These are phyloP conservation scores for Cheilosia grossa DNA, from an alignment of 2,888 invertebrate species.

Conservation along the genomic window DNA sequence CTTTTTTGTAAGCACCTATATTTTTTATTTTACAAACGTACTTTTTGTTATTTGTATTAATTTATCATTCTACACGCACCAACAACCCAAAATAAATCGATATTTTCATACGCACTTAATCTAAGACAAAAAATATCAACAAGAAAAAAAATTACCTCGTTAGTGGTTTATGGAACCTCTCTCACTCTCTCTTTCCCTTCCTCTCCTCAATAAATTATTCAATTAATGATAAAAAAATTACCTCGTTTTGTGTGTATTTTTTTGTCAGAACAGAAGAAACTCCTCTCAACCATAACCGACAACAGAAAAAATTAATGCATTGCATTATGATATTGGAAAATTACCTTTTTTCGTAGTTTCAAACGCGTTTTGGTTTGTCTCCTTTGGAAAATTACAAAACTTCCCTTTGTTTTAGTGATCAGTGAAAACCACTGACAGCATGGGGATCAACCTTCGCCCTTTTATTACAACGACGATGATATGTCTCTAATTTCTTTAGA, in stretches of 20 bases:
- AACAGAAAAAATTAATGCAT: conserved; percentile 57
- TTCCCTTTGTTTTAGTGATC: conserved; percentile 52
- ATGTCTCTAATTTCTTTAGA: conserved; percentile 45
- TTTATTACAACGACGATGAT: conserved; percentile 29
- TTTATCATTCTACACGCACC: conserved; percentile 52
- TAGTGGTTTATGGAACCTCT: conserved; percentile 55
- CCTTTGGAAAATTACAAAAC: conserved; percentile 50
- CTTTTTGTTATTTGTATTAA: not conserved
- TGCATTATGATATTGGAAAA: conserved; percentile 61
- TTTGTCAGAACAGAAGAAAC: conserved; percentile 52
- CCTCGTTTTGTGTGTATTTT: conserved; percentile 60
- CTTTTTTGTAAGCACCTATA: conserved; percentile 16
- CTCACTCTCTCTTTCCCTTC: conserved; percentile 19
- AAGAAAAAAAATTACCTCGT: conserved; percentile 73
- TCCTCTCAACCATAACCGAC: conserved; percentile 68
- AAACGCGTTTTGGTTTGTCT: conserved; percentile 11
- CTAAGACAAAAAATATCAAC: conserved; percentile 63
- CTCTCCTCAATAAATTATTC: conserved; percentile 43
- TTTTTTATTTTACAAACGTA: not conserved
- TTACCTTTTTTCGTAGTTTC: conserved; percentile 56
- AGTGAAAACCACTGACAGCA: conserved; percentile 52
- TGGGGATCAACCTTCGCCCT: conserved; percentile 48
- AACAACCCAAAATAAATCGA: conserved; percentile 57
- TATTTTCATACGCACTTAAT: conserved; percentile 51
- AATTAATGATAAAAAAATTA: conserved; percentile 56